Conservation (phyloP, 2,888 invertebrate genomes). For the Empis stercorea region DNA sequence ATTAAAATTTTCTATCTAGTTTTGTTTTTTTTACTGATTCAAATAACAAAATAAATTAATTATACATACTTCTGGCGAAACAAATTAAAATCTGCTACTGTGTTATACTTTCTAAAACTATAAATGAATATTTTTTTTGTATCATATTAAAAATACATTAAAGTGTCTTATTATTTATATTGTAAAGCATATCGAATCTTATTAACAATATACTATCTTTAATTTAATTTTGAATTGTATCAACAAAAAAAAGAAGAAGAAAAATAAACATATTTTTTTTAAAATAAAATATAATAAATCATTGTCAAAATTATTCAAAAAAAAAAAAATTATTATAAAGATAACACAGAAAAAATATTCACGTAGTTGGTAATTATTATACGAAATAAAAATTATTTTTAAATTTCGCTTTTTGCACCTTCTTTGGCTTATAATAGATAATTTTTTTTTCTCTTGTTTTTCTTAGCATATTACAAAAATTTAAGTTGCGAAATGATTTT, state of each 20-base stretch:
- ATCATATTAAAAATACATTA: neutral
- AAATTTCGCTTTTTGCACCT: too few relatives aligned
- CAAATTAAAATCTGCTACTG: neutral
- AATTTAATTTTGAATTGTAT: slow-evolving; percentile 2
- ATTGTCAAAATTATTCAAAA: too few relatives aligned
- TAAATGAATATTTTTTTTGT: neutral
- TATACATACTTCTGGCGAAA: neutral
- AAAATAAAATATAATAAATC: slow-evolving; percentile 5
- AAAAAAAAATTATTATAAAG: too few relatives aligned
- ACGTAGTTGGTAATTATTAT: too few relatives aligned
- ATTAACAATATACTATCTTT: neutral
- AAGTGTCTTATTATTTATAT: neutral
- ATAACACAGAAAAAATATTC: too few relatives aligned
- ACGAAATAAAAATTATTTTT: too few relatives aligned
- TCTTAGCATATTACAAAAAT: too few relatives aligned
- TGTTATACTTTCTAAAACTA: neutral
- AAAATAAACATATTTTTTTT: neutral
- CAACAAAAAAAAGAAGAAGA: too few relatives aligned
- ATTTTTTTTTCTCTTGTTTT: too few relatives aligned
- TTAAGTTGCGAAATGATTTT: too few relatives aligned
- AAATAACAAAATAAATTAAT: neutral
- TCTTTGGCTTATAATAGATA: too few relatives aligned
- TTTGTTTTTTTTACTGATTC: neutral
- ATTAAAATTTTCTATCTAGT: too few relatives aligned
- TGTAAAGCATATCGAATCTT: neutral